Evolutionary conservation across 1,140 invertebrate species (phyloP).

Genomic region (Diachasma alloeum): DNA sequence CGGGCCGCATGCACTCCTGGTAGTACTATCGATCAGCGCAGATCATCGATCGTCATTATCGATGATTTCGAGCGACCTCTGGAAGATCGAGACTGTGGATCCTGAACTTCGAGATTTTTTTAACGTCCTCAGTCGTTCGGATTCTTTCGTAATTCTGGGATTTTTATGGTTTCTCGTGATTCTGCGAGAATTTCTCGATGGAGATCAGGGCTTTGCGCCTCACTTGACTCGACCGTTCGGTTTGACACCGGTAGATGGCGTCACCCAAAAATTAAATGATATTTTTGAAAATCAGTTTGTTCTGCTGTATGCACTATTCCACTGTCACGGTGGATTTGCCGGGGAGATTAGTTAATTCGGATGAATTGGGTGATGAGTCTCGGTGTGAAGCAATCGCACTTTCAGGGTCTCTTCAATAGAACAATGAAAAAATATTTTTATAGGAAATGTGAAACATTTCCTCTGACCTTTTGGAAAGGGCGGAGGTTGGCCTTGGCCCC

Average conservation of each 20-base stretch:
- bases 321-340: background rate
- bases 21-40: slow-evolving; percentile 57
- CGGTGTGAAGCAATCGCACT: too few species aligned
- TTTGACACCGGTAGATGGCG: background rate
- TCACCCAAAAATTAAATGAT: background rate
- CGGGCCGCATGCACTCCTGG: slow-evolving; percentile 48
- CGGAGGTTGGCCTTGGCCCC: background rate
- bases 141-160: background rate
- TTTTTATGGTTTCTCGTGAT: background rate
- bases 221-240: background rate
- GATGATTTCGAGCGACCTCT: slow-evolving; percentile 46
- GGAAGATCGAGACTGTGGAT: background rate
- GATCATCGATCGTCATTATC: slow-evolving; percentile 62
- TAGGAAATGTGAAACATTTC: background rate
- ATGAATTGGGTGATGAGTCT: background rate
- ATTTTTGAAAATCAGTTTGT: background rate
- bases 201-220: background rate
- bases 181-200: too few species aligned
- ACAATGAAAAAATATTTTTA: background rate
- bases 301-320: background rate
- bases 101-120: background rate
- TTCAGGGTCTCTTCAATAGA: too few species aligned
- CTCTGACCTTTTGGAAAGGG: background rate
- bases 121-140: too few species aligned
- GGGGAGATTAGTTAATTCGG: background rate